These are phyloP conservation scores for Euphydryas editha DNA, from an alignment of 2,888 invertebrate genomes.

Conservation along the genomic window DNA sequence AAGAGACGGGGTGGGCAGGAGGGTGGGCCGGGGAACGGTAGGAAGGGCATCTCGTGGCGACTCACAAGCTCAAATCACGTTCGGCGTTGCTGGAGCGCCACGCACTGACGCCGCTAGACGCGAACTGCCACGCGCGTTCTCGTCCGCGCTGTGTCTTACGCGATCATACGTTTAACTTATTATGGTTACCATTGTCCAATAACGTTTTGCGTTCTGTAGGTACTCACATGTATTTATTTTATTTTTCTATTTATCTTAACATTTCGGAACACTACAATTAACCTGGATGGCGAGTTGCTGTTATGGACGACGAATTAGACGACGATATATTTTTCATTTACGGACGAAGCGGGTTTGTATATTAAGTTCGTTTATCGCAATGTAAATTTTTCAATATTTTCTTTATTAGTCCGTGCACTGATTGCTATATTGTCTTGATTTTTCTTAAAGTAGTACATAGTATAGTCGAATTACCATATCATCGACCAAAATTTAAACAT, in stretches of 20 bases:
- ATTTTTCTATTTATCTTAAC: conserved; percentile 11
- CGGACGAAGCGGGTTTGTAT: conserved; percentile 75
- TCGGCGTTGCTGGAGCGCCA: conserved; percentile 68
- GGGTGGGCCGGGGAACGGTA: conserved; percentile 52
- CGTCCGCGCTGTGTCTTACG: conserved; percentile 44
- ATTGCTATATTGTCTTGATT: conserved; percentile 14
- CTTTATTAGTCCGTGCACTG: conserved; percentile 31
- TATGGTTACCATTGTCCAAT: conserved; percentile 27
- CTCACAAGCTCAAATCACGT: conserved; percentile 66
- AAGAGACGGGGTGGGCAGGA: conserved; percentile 46
- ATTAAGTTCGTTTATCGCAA: conserved; percentile 44
- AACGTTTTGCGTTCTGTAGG: conserved; percentile 32
- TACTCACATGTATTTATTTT: conserved; percentile 2
- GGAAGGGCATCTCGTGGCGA: conserved; percentile 57
- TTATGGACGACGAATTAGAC: conserved; percentile 70
- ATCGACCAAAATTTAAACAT: conserved; percentile 5
- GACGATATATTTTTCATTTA: conserved; percentile 71
- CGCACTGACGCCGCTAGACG: conserved; percentile 56
- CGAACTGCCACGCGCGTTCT: conserved; percentile 41
- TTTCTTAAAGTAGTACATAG: conserved; percentile 23
- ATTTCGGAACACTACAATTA: conserved; percentile 26
- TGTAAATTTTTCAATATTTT: conserved; percentile 21
- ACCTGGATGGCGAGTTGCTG: conserved; percentile 62
- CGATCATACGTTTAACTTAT: conserved; percentile 44
- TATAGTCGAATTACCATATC: conserved; percentile 7